Evolutionary conservation across 2,113 vertebrate species (phyloP).

Genomic region (Cromileptes altivelis): DNA sequence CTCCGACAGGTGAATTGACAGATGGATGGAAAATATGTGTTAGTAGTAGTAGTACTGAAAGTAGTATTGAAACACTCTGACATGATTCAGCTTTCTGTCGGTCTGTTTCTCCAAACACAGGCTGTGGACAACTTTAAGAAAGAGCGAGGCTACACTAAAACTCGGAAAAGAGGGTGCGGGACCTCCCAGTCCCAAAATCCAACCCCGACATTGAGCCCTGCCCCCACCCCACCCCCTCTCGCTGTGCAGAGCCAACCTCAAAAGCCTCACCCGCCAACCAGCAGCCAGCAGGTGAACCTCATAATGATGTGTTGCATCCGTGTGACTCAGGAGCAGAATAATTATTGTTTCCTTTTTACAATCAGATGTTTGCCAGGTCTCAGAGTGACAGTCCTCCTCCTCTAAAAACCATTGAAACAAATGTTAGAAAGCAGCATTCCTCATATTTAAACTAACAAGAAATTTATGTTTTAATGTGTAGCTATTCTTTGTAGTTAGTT

Average conservation of each 20-base stretch:
- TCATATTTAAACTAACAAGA: neutral
- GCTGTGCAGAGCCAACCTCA: constrained; percentile 74
- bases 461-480: neutral
- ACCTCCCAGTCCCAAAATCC: constrained; percentile 70
- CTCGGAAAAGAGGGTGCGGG: constrained; percentile 72
- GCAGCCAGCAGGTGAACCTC: constrained; percentile 84
- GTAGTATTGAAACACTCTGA: neutral
- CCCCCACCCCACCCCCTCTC: constrained; percentile 64
- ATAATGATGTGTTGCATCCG: constrained; percentile 31
- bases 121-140: constrained; percentile 98
- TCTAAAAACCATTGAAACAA: neutral
- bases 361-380: neutral
- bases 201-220: constrained; percentile 74
- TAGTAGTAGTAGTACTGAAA: no score
- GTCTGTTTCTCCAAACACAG: constrained; percentile 70
- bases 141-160: constrained; percentile 89
- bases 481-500: neutral
- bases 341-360: constrained; percentile 24
- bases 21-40: neutral
- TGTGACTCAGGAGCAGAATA: neutral
- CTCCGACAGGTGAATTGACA: constrained; percentile 90
- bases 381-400: neutral
- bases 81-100: neutral
- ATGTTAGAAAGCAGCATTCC: neutral
- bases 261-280: constrained; percentile 83